These are phyloP conservation scores for Pterophyllum scalare DNA, from an alignment of 2,113 vertebrate species.

Conservation along the genomic window DNA sequence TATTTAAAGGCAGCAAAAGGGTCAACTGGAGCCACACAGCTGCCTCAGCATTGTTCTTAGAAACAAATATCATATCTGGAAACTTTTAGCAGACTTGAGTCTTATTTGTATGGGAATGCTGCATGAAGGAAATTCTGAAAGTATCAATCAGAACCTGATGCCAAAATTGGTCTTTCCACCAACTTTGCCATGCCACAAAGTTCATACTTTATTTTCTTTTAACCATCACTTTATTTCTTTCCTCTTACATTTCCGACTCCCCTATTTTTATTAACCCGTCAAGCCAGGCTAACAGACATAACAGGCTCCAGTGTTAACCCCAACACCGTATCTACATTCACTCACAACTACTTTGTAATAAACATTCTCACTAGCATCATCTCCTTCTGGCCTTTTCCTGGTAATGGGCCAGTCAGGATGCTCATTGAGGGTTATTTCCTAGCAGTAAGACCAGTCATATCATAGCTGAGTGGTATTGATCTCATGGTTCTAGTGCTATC, in stretches of 20 bases:
- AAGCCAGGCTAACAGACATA: slow-evolving; percentile 27
- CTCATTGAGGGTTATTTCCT: slow-evolving; percentile 30
- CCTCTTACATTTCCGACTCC: slow-evolving; percentile 48
- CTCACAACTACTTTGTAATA: slow-evolving; percentile 23
- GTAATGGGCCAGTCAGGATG: slow-evolving; percentile 11
- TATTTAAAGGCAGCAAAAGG: not conserved
- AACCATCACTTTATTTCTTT: slow-evolving; percentile 50
- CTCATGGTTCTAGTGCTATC: slow-evolving; percentile 51
- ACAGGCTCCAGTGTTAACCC: slow-evolving; percentile 28
- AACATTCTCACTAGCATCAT: slow-evolving; percentile 33
- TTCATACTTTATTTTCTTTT: slow-evolving; percentile 47
- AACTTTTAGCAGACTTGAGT: not conserved
- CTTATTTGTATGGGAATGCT: slow-evolving; percentile 3
- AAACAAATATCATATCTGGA: not conserved
- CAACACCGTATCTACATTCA: slow-evolving; percentile 42
- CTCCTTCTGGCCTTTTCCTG: slow-evolving; percentile 17
- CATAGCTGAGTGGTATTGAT: slow-evolving; percentile 42
- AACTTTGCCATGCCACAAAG: slow-evolving; percentile 56
- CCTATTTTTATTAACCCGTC: slow-evolving; percentile 50
- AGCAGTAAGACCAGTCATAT: slow-evolving; percentile 9
- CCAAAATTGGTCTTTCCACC: slow-evolving; percentile 4
- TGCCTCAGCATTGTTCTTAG: not conserved
- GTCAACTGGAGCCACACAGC: not conserved
- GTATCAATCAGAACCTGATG: not conserved
- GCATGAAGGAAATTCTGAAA: not conserved